Conservation (phyloP, 2,888 invertebrate species). For the Encarsia formosa region DNA sequence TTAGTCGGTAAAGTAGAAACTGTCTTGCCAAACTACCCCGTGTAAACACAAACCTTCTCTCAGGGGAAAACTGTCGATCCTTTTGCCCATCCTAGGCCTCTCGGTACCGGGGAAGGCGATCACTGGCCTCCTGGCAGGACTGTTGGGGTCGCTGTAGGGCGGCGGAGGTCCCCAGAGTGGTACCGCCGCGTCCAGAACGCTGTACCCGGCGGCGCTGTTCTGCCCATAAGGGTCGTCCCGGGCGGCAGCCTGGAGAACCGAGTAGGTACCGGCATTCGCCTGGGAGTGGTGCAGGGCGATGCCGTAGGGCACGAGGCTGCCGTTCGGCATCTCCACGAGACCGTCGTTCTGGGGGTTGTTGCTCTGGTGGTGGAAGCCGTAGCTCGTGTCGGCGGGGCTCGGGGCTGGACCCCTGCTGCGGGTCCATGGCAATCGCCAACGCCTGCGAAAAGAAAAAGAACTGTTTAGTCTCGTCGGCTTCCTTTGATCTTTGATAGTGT, state of each 20-base stretch:
- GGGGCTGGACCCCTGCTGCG: conserved; percentile 48
- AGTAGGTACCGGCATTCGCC: conserved; percentile 35
- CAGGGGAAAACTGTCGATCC: conserved; percentile 15
- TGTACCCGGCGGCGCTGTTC: conserved; percentile 36
- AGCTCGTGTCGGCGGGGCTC: conserved; percentile 69
- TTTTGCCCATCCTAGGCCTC: conserved; percentile 49
- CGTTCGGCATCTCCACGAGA: conserved; percentile 54
- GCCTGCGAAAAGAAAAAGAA: conserved; percentile 34
- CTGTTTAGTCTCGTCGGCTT: background rate
- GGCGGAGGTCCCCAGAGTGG: conserved; percentile 83
- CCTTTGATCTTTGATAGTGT: too few relatives aligned
- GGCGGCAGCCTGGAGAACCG: conserved; percentile 34
- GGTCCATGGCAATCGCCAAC: conserved; percentile 52
- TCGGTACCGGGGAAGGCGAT: conserved; percentile 46
- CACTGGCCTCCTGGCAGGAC: conserved; percentile 57
- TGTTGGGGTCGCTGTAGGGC: conserved; percentile 79
- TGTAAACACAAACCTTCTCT: conserved; percentile 17
- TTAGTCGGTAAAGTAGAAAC: too few relatives aligned
- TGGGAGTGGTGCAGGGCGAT: background rate
- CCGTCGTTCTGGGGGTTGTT: conserved; percentile 40
- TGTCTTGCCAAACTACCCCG: too few relatives aligned
- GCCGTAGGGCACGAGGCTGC: conserved; percentile 53
- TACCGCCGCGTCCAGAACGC: conserved; percentile 45
- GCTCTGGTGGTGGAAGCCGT: conserved; percentile 55
- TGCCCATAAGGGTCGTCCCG: conserved; percentile 11